Percentiles rank a stretch among this genome's conserved stretches.
These are phyloP conservation scores for Andrena haemorrhoa DNA, from an alignment of 2,888 invertebrate genomes.

Conservation along the genomic window DNA sequence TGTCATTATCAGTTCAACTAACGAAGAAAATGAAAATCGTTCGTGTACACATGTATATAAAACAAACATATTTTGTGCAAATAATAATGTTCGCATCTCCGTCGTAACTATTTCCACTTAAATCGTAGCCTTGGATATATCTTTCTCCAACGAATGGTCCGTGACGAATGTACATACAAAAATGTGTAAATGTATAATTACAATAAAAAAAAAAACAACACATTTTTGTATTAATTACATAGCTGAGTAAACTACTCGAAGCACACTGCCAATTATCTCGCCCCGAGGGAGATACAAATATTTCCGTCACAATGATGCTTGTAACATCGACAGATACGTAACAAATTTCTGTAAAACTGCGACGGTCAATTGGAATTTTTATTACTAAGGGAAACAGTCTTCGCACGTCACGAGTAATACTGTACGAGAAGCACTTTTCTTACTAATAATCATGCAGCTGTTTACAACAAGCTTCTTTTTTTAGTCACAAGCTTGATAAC, in stretches of 20 bases:
- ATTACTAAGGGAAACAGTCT: slow-evolving; percentile 26
- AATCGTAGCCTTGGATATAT: slow-evolving; percentile 9
- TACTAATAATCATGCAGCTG: slow-evolving; percentile 14
- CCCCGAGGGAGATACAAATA: not conserved
- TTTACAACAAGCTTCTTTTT: slow-evolving; percentile 4
- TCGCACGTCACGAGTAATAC: slow-evolving; percentile 25
- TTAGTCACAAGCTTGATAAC: slow-evolving; percentile 6
- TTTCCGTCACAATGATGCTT: slow-evolving; percentile 7
- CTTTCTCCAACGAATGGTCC: not conserved
- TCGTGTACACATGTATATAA: slow-evolving; percentile 1
- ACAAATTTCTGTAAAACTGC: slow-evolving; percentile 28
- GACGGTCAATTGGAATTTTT: slow-evolving; percentile 25
- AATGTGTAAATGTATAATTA: slow-evolving; percentile 20
- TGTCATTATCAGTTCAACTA: slow-evolving; percentile 18
- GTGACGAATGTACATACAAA: not conserved
- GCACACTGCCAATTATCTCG: not conserved
- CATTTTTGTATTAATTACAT: not conserved
- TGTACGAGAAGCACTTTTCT: slow-evolving; percentile 15
- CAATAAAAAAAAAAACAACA: slow-evolving; percentile 17
- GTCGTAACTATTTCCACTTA: not conserved
- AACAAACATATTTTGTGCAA: slow-evolving; percentile 25
- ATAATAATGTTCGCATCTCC: slow-evolving; percentile 8
- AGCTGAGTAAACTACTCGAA: no score
- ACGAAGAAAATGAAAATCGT: slow-evolving; percentile 19
- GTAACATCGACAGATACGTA: slow-evolving; percentile 6